Base-by-base conservation (phyloP, 2,113 vertebrate genomes). In the Periophthalmodon schlosseri region DNA sequence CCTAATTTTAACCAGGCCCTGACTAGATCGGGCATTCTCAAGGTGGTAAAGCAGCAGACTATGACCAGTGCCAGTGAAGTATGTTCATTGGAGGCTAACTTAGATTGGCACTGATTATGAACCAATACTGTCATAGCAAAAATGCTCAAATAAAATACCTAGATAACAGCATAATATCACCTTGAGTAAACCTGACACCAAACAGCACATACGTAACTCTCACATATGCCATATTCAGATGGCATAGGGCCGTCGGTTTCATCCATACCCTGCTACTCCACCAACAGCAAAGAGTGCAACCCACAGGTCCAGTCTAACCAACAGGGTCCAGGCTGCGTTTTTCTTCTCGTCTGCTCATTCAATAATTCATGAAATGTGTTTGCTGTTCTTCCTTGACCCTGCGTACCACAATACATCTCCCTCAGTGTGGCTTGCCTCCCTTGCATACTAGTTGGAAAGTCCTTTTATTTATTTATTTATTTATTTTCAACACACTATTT, bases 361-460 rank as follows among this genome's bases (percentile, higher is more conserved):
- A 88, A 91, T 90, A 87, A 92, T 92, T 93, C 85, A 90, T 89
- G 73, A 72, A 78, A 76, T 70, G 72, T 74, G 78, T 87, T 87
- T 79, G 60, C 78, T 79, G 85, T 81, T 87, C 81, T 88, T 85
- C 80, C 83, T 82, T 90, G 85, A 89, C 85, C 83, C 78, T 71
- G 71, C 68, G 77, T 84, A 85, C 74, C 79, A 87, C 80, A 82
- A 83, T 79, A 83, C 86, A 84, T 83, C 76, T 82, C 74, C 77
- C 77, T 63, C 77, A 88, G 80, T 83, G 85, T 54, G 78, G 47
- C 44, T 81, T 70, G 74, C 68, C 83, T 85, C 70, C 74, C 69
- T 68, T 84, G 72, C 80, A 82, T 83, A 79, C 74, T 72, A 72
- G 85, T 82, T 73, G 80, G 71, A 80, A 69, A 69, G 16, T 34